Evolutionary conservation across 2,113 vertebrate species (phyloP).

Genomic region (Barbus barbus): DNA sequence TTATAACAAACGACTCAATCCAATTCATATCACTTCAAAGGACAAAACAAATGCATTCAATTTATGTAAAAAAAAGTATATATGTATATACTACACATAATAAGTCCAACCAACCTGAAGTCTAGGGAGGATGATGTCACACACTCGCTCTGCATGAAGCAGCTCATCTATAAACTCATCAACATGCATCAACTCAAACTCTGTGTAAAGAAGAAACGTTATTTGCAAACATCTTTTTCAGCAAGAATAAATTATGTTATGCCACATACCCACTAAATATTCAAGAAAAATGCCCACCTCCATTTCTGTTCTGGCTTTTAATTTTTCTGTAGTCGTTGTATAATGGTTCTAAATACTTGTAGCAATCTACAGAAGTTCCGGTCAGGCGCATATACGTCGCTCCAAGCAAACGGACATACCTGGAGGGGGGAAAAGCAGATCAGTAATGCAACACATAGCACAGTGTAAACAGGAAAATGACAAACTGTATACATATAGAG

Average conservation of each 20-base stretch:
- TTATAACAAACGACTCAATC: neutral
- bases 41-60: neutral
- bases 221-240: neutral
- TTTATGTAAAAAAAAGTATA: too few relatives aligned
- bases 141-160: conserved; percentile 89
- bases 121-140: conserved; percentile 94
- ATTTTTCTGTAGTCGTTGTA: conserved; percentile 98
- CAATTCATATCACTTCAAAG: neutral
- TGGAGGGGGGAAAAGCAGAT: conserved; percentile 54
- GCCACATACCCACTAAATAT: neutral
- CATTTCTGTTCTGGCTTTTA: conserved; percentile 93
- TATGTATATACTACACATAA: too few relatives aligned
- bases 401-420: conserved; percentile 93
- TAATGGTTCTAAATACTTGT: conserved; percentile 95
- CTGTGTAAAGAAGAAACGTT: conserved; percentile 66
- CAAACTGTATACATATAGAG: neutral
- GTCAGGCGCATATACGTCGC: conserved; percentile 96
- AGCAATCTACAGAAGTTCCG: conserved; percentile 95
- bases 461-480: neutral
- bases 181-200: conserved; percentile 97
- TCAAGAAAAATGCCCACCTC: conserved; percentile 76
- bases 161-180: conserved; percentile 97
- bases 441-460: neutral
- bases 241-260: neutral
- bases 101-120: conserved; percentile 81